These are phyloP conservation scores for Amphiura filiformis DNA, from an alignment of 35 echinoderm and acorn worm species.

Conservation along the genomic window DNA sequence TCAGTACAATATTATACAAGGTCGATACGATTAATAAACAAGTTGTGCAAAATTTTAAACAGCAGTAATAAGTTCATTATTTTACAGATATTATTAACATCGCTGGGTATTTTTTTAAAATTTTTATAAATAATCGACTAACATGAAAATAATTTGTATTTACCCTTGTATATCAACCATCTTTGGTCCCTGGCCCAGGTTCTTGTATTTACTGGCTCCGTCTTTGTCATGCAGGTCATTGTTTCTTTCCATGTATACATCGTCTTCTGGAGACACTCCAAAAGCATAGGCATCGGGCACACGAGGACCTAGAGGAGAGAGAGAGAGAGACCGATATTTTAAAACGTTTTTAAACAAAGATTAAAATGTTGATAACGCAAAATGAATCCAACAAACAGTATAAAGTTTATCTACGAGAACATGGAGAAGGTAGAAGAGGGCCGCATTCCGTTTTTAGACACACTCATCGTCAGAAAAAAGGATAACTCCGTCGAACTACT, in stretches of 20 bases:
- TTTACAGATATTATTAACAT: neutral
- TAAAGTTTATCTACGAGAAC: too few relatives aligned
- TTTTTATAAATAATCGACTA: neutral
- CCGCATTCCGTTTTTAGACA: too few relatives aligned
- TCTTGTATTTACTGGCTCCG: neutral
- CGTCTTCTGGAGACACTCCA: neutral
- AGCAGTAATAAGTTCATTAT: too few relatives aligned
- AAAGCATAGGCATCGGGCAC: neutral
- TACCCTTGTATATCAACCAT: neutral
- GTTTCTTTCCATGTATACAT: neutral
- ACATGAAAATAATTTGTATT: neutral
- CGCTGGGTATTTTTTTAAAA: neutral
- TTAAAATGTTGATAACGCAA: neutral
- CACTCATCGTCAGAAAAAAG: too few relatives aligned
- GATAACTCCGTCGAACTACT: too few relatives aligned
- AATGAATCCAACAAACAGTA: neutral
- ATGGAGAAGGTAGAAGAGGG: too few relatives aligned
- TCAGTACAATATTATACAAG: too few relatives aligned
- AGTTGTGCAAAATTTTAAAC: too few relatives aligned
- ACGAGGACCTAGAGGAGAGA: neutral
- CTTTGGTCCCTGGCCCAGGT: neutral
- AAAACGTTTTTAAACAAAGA: neutral
- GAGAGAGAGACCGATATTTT: neutral
- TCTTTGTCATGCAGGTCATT: neutral
- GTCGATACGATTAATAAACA: too few relatives aligned